phyloP scores from a whole-genome alignment of 2,113 vertebrate species.

The Poecile atricapillus region DNA sequence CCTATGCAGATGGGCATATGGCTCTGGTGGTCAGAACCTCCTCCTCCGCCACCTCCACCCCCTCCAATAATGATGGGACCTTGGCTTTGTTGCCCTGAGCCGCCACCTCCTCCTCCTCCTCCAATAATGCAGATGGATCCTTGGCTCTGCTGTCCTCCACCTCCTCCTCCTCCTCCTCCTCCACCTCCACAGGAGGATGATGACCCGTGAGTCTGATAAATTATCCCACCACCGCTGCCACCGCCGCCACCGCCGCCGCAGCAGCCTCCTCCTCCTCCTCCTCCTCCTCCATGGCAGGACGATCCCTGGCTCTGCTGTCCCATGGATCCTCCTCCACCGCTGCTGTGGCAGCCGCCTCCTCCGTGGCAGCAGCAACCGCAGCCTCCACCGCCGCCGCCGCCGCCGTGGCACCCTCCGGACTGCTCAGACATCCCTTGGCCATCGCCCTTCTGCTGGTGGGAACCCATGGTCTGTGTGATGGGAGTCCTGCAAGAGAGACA shows the following conservation, averaged over 20 bases:
- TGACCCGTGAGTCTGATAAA: constrained; percentile 17
- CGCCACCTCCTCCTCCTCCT: not conserved
- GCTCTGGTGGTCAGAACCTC: not conserved
- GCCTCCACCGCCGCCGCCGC: not conserved
- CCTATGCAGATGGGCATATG: not conserved
- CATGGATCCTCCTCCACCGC: constrained; percentile 19
- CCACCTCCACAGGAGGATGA: not conserved
- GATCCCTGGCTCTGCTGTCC: constrained; percentile 25
- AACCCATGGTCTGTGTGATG: not conserved
- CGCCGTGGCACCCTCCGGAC: not conserved
- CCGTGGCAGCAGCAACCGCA: not conserved
- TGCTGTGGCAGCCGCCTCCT: not conserved
- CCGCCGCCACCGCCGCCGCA: fast-evolving
- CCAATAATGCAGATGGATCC: not conserved
- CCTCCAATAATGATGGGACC: not conserved
- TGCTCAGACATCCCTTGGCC: constrained; percentile 24
- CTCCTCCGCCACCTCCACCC: not conserved
- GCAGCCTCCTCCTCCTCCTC: not conserved
- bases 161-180: not conserved
- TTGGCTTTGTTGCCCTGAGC: not conserved
- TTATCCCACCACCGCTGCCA: not conserved
- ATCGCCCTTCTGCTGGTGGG: constrained; percentile 43
- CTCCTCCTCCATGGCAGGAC: not conserved
- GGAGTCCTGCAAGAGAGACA: not conserved
- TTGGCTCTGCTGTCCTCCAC: not conserved